These are phyloP conservation scores for Amniataba percoides DNA, from an alignment of 2,797 vertebrate species.

Conservation along the genomic window DNA sequence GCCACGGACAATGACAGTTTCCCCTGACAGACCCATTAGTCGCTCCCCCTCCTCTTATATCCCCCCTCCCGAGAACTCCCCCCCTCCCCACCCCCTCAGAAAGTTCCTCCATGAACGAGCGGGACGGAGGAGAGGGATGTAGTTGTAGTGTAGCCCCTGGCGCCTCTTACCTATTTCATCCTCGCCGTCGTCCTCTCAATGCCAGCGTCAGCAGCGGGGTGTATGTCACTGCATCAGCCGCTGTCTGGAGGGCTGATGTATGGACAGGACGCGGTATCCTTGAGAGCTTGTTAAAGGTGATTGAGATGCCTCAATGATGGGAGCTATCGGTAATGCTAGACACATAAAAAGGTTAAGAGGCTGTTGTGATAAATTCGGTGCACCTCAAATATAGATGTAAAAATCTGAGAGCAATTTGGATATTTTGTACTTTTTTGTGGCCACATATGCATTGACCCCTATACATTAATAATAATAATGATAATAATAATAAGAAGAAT, in stretches of 20 bases:
- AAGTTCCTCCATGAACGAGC: constrained; percentile 59
- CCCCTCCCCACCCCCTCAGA: constrained; percentile 43
- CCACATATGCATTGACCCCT: neutral
- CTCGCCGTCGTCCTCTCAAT: constrained; percentile 46
- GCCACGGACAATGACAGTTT: constrained; percentile 73
- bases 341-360: constrained; percentile 49
- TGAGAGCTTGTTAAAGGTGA: constrained; percentile 85
- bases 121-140: constrained; percentile 63
- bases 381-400: neutral
- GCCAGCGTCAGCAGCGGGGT: constrained; percentile 51
- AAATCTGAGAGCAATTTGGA: neutral
- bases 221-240: constrained; percentile 61
- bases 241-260: constrained; percentile 77
- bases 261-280: constrained; percentile 71
- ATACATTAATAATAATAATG: neutral
- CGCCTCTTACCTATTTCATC: constrained; percentile 68
- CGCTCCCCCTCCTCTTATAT: constrained; percentile 43
- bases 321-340: constrained; percentile 50
- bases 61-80: neutral
- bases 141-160: constrained; percentile 67
- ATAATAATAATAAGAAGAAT: too few species aligned
- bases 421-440: neutral
- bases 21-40: constrained; percentile 79
- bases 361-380: constrained; percentile 56
- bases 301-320: constrained; percentile 70